phyloP scores from a whole-genome alignment of 2,797 vertebrate species.

The Falco columbarius region DNA sequence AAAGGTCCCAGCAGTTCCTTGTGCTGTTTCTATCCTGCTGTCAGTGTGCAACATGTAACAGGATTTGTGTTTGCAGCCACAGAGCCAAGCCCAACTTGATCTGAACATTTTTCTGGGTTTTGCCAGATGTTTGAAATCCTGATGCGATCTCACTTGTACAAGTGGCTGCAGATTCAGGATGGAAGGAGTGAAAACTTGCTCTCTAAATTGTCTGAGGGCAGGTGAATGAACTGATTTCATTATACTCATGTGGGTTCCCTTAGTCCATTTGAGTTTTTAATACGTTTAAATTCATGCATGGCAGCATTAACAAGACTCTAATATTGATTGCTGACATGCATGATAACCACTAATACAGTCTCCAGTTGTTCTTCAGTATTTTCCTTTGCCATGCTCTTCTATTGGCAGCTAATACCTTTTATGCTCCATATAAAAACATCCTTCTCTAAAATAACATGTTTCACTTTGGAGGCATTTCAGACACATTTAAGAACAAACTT shows the following conservation, averaged over 20 bases:
- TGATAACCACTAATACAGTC: not conserved
- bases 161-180: not conserved
- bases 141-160: not conserved
- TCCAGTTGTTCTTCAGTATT: not conserved
- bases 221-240: not conserved
- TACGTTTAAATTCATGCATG: not conserved
- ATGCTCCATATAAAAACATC: not conserved
- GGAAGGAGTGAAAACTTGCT: not conserved
- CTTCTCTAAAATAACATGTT: conserved; percentile 10
- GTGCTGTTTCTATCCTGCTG: not conserved
- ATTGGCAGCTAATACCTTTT: not conserved
- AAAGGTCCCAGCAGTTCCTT: not conserved
- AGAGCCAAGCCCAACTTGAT: not conserved
- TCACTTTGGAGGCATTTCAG: conserved; percentile 40
- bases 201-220: not conserved
- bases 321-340: not conserved
- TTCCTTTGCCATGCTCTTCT: not conserved
- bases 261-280: not conserved
- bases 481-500: conserved; percentile 24
- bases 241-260: not conserved
- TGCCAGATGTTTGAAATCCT: not conserved
- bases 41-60: not conserved
- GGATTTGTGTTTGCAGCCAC: not conserved
- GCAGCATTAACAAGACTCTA: not conserved
- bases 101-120: not conserved